These are phyloP conservation scores for Fratercula arctica DNA, from an alignment of 2,797 vertebrate genomes.

Conservation along the genomic window DNA sequence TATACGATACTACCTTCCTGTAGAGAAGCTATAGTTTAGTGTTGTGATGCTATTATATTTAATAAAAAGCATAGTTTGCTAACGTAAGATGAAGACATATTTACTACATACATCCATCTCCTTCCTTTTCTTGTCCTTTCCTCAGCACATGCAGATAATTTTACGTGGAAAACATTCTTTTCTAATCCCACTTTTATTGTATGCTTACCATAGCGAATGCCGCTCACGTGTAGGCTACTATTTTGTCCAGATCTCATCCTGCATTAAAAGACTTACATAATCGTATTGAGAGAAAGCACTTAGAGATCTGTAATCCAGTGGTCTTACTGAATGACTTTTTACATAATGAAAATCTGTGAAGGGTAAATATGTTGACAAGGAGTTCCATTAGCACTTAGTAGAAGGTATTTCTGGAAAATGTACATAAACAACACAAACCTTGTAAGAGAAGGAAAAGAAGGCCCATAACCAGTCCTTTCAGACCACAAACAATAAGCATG, in stretches of 20 bases:
- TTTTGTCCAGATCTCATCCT: constrained; percentile 50
- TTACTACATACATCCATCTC: not conserved
- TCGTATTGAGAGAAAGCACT: constrained; percentile 68
- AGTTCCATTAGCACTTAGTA: constrained; percentile 42
- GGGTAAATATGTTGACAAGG: constrained; percentile 62
- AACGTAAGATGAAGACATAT: not conserved
- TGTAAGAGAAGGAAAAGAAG: not conserved
- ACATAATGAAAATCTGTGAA: constrained; percentile 72
- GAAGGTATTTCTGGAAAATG: not conserved
- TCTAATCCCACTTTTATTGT: constrained; percentile 45
- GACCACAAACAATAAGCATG: not conserved
- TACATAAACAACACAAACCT: not conserved
- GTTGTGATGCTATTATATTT: not conserved
- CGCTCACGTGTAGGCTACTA: constrained; percentile 18
- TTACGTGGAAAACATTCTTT: not conserved
- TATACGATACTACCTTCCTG: not conserved
- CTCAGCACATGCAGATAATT: not conserved
- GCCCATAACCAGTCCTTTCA: not conserved
- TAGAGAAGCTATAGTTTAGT: not conserved
- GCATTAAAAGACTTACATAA: constrained; percentile 70
- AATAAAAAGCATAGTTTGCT: not conserved
- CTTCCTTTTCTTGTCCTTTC: not conserved
- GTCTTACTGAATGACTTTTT: constrained; percentile 72
- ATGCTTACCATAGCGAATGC: constrained; percentile 21
- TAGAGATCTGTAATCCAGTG: constrained; percentile 68